Conservation (phyloP, 2,888 invertebrate species). For the Morpho achilles region DNA sequence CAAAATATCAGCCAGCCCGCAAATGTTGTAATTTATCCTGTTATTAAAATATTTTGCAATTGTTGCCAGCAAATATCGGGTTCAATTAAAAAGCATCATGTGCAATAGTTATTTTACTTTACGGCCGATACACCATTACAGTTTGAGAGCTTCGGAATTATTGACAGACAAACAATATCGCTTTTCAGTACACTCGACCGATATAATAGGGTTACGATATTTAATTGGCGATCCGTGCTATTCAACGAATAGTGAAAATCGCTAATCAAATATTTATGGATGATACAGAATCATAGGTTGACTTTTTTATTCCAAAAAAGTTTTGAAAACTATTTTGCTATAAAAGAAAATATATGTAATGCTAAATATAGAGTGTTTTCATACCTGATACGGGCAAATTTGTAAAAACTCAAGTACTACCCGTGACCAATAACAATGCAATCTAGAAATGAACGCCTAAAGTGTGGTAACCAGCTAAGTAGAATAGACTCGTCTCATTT, state of each 20-base stretch:
- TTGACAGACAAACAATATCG: slow-evolving; percentile 12
- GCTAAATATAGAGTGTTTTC: too few species aligned
- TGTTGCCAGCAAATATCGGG: slow-evolving; percentile 26
- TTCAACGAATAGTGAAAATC: background rate
- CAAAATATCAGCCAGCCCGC: slow-evolving; percentile 9
- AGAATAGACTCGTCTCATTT: too few species aligned
- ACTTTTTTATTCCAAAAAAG: too few species aligned
- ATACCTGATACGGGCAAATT: too few species aligned
- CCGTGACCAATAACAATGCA: too few species aligned
- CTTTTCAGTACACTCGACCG: slow-evolving; percentile 4
- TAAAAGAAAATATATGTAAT: too few species aligned
- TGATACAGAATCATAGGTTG: too few species aligned
- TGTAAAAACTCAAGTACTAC: too few species aligned
- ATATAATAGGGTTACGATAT: slow-evolving; percentile 7
- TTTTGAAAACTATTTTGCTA: too few species aligned
- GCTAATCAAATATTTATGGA: too few species aligned
- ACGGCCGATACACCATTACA: slow-evolving; percentile 17
- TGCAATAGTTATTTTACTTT: slow-evolving; percentile 23
- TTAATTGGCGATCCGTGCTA: slow-evolving; percentile 9
- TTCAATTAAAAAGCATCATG: slow-evolving; percentile 31
- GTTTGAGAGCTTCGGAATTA: slow-evolving; percentile 21
- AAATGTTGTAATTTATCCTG: slow-evolving; percentile 24
- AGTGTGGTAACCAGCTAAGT: too few species aligned
- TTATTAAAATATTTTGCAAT: slow-evolving; percentile 32
- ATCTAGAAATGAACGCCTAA: too few species aligned